Evolutionary conservation across 2,797 vertebrate genomes (phyloP).

Genomic region (Myripristis murdjan): DNA sequence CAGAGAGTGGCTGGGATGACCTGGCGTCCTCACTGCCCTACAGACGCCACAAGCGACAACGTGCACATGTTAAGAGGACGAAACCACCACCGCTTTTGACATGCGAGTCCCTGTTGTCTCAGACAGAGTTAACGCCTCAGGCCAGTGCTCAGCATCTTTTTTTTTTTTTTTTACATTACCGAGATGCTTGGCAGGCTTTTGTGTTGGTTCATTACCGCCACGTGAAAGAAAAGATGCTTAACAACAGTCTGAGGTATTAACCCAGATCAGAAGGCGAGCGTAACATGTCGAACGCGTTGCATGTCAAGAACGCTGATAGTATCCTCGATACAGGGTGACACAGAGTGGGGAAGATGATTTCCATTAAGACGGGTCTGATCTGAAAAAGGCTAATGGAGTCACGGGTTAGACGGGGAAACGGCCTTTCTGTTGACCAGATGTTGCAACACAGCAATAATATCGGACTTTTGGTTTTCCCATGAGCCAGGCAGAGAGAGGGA

Average conservation of each 20-base stretch:
- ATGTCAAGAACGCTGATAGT: constrained; percentile 8
- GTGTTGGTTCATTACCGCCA: background rate
- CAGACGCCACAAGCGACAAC: constrained; percentile 77
- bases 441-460: background rate
- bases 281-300: background rate
- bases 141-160: constrained; percentile 1
- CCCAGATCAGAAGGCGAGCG: background rate
- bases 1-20: constrained; percentile 79
- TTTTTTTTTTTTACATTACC: constrained; percentile 13
- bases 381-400: background rate
- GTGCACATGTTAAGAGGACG: constrained; percentile 65
- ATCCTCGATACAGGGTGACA: constrained; percentile 3
- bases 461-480: background rate
- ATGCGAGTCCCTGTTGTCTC: constrained; percentile 7
- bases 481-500: background rate
- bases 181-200: background rate
- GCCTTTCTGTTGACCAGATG: background rate
- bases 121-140: background rate
- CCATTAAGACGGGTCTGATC: background rate
- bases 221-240: background rate
- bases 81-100: constrained; percentile 19
- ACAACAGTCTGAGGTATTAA: background rate
- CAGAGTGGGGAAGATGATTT: background rate
- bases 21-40: constrained; percentile 83
- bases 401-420: constrained; percentile 3